Percentiles rank a stretch among this genome's conserved stretches.
These are phyloP conservation scores for Leptura quadrifasciata DNA, from an alignment of 2,888 invertebrate species.

Conservation along the genomic window DNA sequence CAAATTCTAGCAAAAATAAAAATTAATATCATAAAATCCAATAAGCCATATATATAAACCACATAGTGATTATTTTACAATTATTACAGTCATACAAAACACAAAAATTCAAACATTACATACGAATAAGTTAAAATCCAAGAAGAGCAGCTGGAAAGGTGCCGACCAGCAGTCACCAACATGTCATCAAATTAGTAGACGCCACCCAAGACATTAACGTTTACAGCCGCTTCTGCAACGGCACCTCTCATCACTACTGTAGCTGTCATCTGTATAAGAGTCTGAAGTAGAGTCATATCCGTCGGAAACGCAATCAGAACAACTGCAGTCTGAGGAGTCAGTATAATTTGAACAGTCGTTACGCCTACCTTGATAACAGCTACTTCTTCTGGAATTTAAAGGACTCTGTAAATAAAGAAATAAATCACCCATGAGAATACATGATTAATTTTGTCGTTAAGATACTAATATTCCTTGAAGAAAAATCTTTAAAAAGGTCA, in stretches of 20 bases:
- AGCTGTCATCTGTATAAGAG: constrained; percentile 31
- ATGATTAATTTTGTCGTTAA: too few relatives aligned
- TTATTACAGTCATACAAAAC: not conserved
- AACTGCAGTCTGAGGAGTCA: constrained; percentile 21
- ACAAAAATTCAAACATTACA: not conserved
- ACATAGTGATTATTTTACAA: not conserved
- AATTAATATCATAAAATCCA: not conserved
- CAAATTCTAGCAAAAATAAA: not conserved
- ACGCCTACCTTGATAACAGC: not conserved
- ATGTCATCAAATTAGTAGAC: not conserved
- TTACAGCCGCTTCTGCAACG: not conserved
- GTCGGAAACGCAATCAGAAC: constrained; percentile 18
- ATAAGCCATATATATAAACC: not conserved
- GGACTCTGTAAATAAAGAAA: not conserved
- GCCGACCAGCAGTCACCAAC: constrained; percentile 25
- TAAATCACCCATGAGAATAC: not conserved
- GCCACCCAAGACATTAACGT: constrained; percentile 10
- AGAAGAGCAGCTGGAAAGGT: not conserved
- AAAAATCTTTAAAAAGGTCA: too few relatives aligned
- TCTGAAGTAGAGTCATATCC: constrained; percentile 24
- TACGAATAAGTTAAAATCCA: constrained; percentile 6
- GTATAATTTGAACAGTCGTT: constrained; percentile 19
- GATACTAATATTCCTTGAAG: too few relatives aligned
- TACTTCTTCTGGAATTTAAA: constrained; percentile 6
- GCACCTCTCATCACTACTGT: constrained; percentile 14